Percentiles rank a stretch among this genome's conserved stretches.
These are phyloP conservation scores for Dolichoris vasculosae DNA, from an alignment of 1,140 invertebrate genomes.

Conservation along the genomic window DNA sequence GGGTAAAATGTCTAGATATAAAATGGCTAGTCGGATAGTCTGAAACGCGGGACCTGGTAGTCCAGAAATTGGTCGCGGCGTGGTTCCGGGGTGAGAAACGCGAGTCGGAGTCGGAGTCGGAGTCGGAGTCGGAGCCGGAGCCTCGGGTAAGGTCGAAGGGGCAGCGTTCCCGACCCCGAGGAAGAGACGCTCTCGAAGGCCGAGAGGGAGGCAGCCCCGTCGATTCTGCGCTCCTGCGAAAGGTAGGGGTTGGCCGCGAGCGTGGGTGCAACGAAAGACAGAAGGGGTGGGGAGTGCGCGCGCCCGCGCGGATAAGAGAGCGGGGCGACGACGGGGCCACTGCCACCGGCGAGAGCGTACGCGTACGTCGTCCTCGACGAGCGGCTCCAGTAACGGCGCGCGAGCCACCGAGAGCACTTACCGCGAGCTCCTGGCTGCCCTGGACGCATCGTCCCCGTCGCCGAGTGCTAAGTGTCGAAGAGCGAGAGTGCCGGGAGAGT, in stretches of 20 bases:
- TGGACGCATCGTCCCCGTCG: neutral
- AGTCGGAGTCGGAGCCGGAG: neutral
- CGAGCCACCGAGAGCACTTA: conserved; percentile 16
- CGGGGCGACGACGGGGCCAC: neutral
- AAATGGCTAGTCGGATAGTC: too few relatives aligned
- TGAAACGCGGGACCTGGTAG: too few relatives aligned
- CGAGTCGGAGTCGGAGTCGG: too few relatives aligned
- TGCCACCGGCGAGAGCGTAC: neutral
- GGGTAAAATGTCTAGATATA: too few relatives aligned
- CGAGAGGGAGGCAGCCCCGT: neutral
- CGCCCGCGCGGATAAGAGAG: neutral
- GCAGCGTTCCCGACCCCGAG: neutral
- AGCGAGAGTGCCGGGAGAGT: neutral
- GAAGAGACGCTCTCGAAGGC: neutral
- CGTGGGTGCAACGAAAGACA: neutral
- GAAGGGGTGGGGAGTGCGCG: neutral
- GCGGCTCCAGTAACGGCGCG: conserved; percentile 37
- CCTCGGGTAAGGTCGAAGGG: too few relatives aligned
- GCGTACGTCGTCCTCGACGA: neutral
- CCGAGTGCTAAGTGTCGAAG: conserved; percentile 16
- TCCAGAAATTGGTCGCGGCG: too few relatives aligned
- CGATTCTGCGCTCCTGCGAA: neutral
- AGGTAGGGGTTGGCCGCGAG: neutral
- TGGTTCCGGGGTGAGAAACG: too few relatives aligned
- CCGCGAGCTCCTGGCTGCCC: neutral